Percentiles rank a stretch among this genome's conserved stretches.
These are phyloP conservation scores for Ecliptopera silaceata DNA, from an alignment of 2,888 invertebrate species.

Conservation along the genomic window DNA sequence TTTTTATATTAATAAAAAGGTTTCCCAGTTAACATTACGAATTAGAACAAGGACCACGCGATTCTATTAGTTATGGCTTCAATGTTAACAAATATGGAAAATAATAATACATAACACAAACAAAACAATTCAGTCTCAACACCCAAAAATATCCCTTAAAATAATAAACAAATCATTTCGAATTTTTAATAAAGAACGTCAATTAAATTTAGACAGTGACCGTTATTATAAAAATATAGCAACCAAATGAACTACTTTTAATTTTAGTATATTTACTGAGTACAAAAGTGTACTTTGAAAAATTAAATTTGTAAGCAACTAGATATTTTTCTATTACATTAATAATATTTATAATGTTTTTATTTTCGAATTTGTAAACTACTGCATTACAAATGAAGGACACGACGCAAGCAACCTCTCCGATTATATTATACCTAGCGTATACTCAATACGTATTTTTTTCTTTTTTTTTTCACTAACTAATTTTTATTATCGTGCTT, in stretches of 20 bases:
- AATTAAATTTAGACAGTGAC: too few relatives aligned
- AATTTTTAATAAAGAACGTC: conserved; percentile 13
- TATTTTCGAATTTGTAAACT: conserved; percentile 33
- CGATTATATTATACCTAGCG: conserved; percentile 79
- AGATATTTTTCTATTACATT: conserved; percentile 66
- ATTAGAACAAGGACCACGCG: conserved; percentile 44
- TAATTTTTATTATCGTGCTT: conserved; percentile 66
- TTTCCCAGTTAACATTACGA: conserved; percentile 56
- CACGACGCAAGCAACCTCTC: conserved; percentile 47
- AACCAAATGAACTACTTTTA: conserved; percentile 55
- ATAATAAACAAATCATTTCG: conserved; percentile 54
- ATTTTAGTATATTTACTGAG: conserved; percentile 53
- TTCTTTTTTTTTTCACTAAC: conserved; percentile 68
- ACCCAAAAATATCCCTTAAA: conserved; percentile 64
- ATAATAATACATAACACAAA: conserved; percentile 81
- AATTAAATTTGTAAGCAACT: conserved; percentile 67
- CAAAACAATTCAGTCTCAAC: conserved; percentile 83
- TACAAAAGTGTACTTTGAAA: conserved; percentile 43
- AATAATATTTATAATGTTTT: conserved; percentile 45
- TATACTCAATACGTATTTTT: conserved; percentile 80
- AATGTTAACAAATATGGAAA: conserved; percentile 61
- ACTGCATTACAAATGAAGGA: conserved; percentile 33
- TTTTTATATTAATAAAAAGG: conserved; percentile 51
- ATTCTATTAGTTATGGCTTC: conserved; percentile 58
- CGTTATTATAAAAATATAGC: conserved; percentile 73